Base-by-base conservation (phyloP, 2,113 vertebrate species). In the Tachycineta bicolor region DNA sequence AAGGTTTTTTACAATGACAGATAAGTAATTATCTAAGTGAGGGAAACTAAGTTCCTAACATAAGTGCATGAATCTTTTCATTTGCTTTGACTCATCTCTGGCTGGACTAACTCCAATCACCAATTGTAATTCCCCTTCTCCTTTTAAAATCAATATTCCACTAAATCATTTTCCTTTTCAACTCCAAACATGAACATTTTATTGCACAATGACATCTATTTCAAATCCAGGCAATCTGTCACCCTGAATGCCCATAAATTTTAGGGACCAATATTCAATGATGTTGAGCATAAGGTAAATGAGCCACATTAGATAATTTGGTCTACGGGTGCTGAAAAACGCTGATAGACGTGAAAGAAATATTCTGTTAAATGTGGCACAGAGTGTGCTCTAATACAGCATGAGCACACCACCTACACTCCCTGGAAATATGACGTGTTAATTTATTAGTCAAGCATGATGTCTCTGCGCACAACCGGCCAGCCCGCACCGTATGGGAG, bases 71-170 rank as follows among this genome's bases (percentile, higher is more conserved):
- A 83, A 92, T 93, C 50, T 93, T 86, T 64, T 87, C 60, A 75
- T 88, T 86, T 89, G 79, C 88, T 74, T 94, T 96, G 64, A 91
- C 69, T 96, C 90, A 90, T 90, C 65, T 92, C 25, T 75, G 29
- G 39, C 74, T 97, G 96, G 95, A 94, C 69, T 69, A 75, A 50
- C 43, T 95, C 92, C 92, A 95, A 69, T 62, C 18, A 78, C 52
- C 52, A 92, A 49, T 53, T 4, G 14, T 70, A 92, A 94, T 87
- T 93, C 47, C 39, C 4, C 14, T 16, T 53, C 29, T 90, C 74
- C 49, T 79, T 89, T 76, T 69, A 83, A 91, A 91, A 96, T 96
- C 95, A 93, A 96, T 96, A 89, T 43, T 55, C 11, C 34, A 49
- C 62, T 94, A 94, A 84, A 90, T 95, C 34, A 88, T 85, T 87